Evolutionary conservation across 2,888 invertebrate genomes (phyloP), one percentile per base, ranked within the genome.

Genomic region (Ormyrus thymus): DNA sequence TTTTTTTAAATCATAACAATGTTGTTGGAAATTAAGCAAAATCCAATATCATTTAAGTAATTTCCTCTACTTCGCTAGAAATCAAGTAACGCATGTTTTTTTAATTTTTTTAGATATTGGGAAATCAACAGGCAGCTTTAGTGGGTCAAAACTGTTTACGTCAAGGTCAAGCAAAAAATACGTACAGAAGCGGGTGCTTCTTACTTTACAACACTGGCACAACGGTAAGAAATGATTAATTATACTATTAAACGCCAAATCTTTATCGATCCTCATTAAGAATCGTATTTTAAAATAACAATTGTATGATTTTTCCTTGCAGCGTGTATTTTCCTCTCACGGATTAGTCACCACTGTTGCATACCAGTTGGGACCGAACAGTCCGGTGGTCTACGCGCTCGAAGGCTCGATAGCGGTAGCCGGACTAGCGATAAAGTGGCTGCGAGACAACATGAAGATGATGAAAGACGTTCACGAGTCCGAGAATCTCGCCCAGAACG

Each of bases 401-500:
- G 99, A 99, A 93, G 99, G 98, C 5, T 96, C 97, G 0, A 94
- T 97, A n/a, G 96, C 96, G 0, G 95, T 97, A 0, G 98, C 97
- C 0, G 99, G 99, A 0, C 95, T 97, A 0, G 97, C 97, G 0
- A 93, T 99, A 82, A 95, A 95, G 85, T 99, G 99, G 96, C 92
- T 99, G 1, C 92, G 97, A 58, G 97, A 98, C 89, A 98, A 98
- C 88, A 92, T 99, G 87, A 94, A 95, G 45, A 92, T 99, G 3
- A 93, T 99, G 81, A 92, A 94, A 53, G 93, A 95, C 83, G 94
- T 95, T 0, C 92, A 92, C 0, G 92, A 94, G 72, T 94, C 88
- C 80, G 94, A 94, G 86, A 87, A 92, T 43, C 92, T 97, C 71
- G 97, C 97, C 0, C 92, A 93, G 48, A 92, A 92, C 82, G 98